These are phyloP conservation scores for Ischnura elegans DNA, from an alignment of 2,888 invertebrate genomes.

Conservation along the genomic window DNA sequence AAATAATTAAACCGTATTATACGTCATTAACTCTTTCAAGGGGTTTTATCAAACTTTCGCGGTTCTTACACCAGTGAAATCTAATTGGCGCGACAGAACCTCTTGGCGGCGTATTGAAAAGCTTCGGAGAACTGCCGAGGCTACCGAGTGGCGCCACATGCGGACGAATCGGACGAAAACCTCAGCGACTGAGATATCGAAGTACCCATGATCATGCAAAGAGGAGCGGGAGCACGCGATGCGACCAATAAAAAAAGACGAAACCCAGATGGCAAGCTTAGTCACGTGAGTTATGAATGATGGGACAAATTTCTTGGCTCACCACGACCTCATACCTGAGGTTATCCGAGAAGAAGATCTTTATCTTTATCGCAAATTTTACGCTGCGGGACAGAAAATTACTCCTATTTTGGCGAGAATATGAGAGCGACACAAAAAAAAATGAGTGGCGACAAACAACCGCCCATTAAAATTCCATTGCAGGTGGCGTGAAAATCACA, in stretches of 20 bases:
- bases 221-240: slow-evolving; percentile 16
- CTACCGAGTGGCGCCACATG: neutral
- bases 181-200: neutral
- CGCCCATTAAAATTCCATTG: neutral
- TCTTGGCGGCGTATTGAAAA: neutral
- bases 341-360: slow-evolving; percentile 5
- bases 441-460: neutral
- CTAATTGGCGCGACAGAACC: neutral
- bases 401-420: neutral
- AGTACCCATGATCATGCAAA: slow-evolving; percentile 10
- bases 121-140: slow-evolving; percentile 8
- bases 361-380: slow-evolving; percentile 4
- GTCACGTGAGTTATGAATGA: slow-evolving; percentile 44
- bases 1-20: no score
- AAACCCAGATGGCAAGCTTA: neutral
- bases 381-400: neutral
- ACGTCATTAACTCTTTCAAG: no score
- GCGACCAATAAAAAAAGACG: neutral
- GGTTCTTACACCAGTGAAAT: neutral
- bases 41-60: neutral
- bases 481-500: neutral
- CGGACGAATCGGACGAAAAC: neutral
- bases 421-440: neutral
- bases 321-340: neutral
- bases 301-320: slow-evolving; percentile 3